phyloP scores from a whole-genome alignment of 2,797 vertebrate species.

The Oreortyx pictus region DNA sequence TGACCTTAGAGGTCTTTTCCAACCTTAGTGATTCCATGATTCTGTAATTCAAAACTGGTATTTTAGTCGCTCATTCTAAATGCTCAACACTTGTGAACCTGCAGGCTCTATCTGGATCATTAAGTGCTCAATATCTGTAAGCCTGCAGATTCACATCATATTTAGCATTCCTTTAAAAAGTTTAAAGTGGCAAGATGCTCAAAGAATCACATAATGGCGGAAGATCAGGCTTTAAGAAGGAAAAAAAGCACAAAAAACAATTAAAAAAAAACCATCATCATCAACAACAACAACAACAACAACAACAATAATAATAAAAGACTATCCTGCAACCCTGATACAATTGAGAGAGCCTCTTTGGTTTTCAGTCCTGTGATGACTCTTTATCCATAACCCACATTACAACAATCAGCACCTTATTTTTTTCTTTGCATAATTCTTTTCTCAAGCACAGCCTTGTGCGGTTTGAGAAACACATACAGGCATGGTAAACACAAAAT shows the following conservation, averaged over 20 bases:
- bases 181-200: background rate
- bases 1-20: too few species aligned
- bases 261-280: background rate
- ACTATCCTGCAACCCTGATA: background rate
- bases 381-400: background rate
- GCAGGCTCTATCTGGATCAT: background rate
- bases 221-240: background rate
- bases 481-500: background rate
- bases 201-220: background rate
- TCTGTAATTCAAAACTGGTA: background rate
- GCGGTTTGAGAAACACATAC: background rate
- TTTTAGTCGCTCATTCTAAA: background rate
- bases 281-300: background rate
- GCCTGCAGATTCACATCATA: background rate
- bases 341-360: background rate
- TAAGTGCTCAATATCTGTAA: background rate
- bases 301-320: background rate
- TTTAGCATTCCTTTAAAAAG: conserved; percentile 5
- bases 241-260: background rate
- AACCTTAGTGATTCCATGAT: too few species aligned
- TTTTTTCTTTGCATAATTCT: background rate
- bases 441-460: background rate
- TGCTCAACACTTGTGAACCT: background rate
- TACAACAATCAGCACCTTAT: background rate
- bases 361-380: background rate